Percentiles rank a stretch among this genome's conserved stretches.
These are phyloP conservation scores for Trissoscelio sp. DNA, from an alignment of 2,888 invertebrate species.

Conservation along the genomic window DNA sequence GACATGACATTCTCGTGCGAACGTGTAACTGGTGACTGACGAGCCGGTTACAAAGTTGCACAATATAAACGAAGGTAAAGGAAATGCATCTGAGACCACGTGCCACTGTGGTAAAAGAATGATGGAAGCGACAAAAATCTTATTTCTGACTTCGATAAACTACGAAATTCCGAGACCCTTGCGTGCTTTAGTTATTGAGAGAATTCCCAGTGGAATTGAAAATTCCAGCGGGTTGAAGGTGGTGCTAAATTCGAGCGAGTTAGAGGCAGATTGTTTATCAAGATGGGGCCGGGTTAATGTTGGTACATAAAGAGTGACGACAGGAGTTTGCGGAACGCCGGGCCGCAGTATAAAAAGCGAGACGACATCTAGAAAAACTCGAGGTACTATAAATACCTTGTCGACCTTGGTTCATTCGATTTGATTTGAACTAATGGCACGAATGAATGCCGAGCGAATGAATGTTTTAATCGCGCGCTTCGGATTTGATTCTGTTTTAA, in stretches of 20 bases:
- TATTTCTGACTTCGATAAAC: not conserved
- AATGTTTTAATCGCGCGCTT: conserved; percentile 37
- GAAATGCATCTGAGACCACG: conserved; percentile 61
- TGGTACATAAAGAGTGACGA: conserved; percentile 15
- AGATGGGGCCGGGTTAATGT: conserved; percentile 31
- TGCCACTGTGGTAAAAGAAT: conserved; percentile 36
- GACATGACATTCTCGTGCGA: conserved; percentile 48
- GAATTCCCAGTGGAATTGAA: no score
- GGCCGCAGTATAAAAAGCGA: conserved; percentile 16
- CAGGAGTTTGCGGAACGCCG: conserved; percentile 17
- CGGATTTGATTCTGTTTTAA: conserved; percentile 14
- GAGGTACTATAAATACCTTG: conserved; percentile 53
- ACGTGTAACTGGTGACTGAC: conserved; percentile 68
- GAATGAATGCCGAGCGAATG: conserved; percentile 10
- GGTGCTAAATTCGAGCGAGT: conserved; percentile 13
- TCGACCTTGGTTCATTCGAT: conserved; percentile 46
- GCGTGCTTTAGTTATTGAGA: no score
- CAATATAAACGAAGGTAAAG: conserved; percentile 64
- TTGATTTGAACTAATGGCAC: conserved; percentile 53
- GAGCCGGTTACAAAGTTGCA: conserved; percentile 64
- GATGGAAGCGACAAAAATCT: no score
- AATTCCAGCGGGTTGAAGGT: no score
- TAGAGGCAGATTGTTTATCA: conserved; percentile 49
- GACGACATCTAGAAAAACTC: conserved; percentile 37
- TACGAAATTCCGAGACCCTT: conserved; percentile 1